These are phyloP conservation scores for Stratiomys singularior DNA, from an alignment of 2,888 invertebrate genomes.

Conservation along the genomic window DNA sequence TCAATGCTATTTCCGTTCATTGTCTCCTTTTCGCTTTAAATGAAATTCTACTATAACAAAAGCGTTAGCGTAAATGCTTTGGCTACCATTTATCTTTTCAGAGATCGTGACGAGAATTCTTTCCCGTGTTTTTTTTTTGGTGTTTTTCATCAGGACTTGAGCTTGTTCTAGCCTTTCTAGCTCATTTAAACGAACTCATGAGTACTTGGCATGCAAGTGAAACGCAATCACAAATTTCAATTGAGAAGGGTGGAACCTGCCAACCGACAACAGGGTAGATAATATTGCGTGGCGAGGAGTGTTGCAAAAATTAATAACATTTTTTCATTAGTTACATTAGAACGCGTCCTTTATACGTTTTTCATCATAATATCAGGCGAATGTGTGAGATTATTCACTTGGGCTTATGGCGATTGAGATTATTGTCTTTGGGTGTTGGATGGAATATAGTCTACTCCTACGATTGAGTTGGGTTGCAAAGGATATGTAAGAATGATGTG, in stretches of 20 bases:
- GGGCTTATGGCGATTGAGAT: background rate
- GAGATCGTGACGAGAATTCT: constrained; percentile 27
- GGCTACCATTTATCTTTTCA: constrained; percentile 14
- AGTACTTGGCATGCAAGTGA: too few relatives aligned
- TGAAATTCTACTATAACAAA: constrained; percentile 22
- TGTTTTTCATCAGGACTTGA: background rate
- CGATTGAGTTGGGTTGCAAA: background rate
- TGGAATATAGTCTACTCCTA: background rate
- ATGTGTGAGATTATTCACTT: background rate
- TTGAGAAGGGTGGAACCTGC: background rate
- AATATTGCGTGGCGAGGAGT: background rate
- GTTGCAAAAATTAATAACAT: constrained; percentile 16
- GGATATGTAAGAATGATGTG: background rate
- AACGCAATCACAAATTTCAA: background rate
- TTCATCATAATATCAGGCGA: background rate
- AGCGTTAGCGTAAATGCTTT: background rate
- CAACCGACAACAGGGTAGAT: background rate
- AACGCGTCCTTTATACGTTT: constrained; percentile 9
- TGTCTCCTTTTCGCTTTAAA: background rate
- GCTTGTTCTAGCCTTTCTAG: background rate
- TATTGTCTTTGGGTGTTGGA: background rate
- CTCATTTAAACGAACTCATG: background rate
- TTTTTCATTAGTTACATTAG: constrained; percentile 22
- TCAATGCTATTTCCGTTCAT: background rate
- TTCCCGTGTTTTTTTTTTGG: background rate